Base-by-base conservation (phyloP, 2,113 vertebrate genomes). In the Cyprinus carpio region DNA sequence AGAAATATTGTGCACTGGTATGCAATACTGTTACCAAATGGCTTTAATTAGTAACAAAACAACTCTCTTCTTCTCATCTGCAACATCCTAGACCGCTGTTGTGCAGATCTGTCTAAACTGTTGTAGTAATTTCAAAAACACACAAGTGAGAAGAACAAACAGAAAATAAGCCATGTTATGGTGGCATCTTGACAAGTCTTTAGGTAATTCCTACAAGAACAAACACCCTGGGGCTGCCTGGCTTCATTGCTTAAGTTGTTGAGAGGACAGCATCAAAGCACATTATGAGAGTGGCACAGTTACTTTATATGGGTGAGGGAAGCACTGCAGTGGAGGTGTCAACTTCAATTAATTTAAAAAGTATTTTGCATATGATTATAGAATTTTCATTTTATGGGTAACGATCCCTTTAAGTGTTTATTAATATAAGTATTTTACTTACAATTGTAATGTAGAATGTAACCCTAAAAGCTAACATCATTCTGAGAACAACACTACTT, bases 181-280 rank as follows among this genome's bases (percentile, higher is more conserved):
- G 93, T 94, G 91, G 93, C 92, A 94, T 94, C 93, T 95, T 95
- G 94, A 92, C 92, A 94, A 93, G 92, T 94, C 93, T 95, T 94
- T 93, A 95, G 95, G 93, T 93, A 93, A 92, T 93, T 94, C 92
- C 92, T 92, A 88, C 89, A 90, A 93, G 92, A 95, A 93, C 91
- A 95, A 95, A 94, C 93, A 95, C 89, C 93, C 93, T 84, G 80
- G 88, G 93, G 94, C 93, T 93, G 82, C 84, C 89, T 92, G 92
- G 91, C 88, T 91, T 93, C 89, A 90, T 90, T 90, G 90, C 92
- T 92, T 93, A 93, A 93, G 92, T 94, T 87, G 82, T 85, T 80
- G 65, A 85, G 89, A 87, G 71, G 69, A 80, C 78, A 78, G 81
- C 46, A 49, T 84, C 92, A 91, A 90, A 93, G 91, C 88, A 87